A percentile compares a stretch with the other conserved stretches of the same genome.
Conservation (phyloP, 2,888 invertebrate genomes). For the Andrena marginata region DNA sequence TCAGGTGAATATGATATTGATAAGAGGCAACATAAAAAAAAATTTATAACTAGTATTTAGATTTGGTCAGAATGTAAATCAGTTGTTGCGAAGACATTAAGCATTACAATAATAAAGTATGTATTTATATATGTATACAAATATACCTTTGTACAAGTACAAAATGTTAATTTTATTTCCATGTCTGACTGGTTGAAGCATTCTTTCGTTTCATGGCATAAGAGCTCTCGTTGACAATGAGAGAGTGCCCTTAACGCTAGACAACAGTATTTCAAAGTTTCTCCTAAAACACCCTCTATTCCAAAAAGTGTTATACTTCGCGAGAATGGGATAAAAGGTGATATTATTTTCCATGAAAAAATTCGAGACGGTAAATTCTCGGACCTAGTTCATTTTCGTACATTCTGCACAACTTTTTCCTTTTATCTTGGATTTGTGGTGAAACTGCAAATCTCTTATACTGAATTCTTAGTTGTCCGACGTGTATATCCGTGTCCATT, state of each 20-base stretch:
- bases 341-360: slow-evolving; percentile 48
- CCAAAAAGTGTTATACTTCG: slow-evolving; percentile 41
- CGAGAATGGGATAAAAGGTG: slow-evolving; percentile 42
- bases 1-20: too few species aligned
- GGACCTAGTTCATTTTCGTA: slow-evolving; percentile 43
- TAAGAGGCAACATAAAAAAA: too few species aligned
- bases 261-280: slow-evolving; percentile 43
- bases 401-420: slow-evolving; percentile 25
- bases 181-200: background rate
- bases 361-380: slow-evolving; percentile 40
- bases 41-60: too few species aligned
- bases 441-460: slow-evolving; percentile 68
- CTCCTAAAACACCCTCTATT: slow-evolving; percentile 31
- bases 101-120: too few species aligned
- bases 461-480: slow-evolving; percentile 63
- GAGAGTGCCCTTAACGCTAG: slow-evolving; percentile 19
- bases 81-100: too few species aligned
- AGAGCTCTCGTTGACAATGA: slow-evolving; percentile 22
- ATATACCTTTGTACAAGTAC: too few species aligned
- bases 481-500: slow-evolving; percentile 42
- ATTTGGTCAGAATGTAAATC: too few species aligned
- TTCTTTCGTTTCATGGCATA: background rate
- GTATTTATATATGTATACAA: too few species aligned
- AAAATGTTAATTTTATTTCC: background rate
- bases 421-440: slow-evolving; percentile 17